Conservation (phyloP, 2,113 vertebrate species). For the Willisornis vidua region DNA sequence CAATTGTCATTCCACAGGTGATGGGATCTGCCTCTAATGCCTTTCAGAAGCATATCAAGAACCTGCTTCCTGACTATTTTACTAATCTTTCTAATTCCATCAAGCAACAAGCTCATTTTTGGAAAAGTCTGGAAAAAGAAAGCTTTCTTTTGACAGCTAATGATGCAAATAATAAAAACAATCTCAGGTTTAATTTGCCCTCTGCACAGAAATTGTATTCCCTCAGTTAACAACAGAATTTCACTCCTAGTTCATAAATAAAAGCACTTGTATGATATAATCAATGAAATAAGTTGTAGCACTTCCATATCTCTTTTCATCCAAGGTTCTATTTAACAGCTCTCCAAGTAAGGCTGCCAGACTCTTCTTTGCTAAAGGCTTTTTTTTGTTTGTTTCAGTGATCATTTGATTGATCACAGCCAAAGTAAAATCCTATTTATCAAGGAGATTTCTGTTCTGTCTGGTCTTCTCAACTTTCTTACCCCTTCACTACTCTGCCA, state of each 20-base stretch:
- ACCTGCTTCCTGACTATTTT: neutral
- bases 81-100: neutral
- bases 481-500: neutral
- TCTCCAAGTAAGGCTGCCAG: neutral
- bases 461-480: neutral
- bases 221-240: neutral
- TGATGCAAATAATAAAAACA: slow-evolving; percentile 4
- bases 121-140: neutral
- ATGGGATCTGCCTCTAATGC: neutral
- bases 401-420: neutral
- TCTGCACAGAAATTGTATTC: neutral
- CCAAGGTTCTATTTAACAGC: neutral
- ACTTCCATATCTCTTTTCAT: neutral
- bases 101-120: neutral
- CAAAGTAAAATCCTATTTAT: neutral
- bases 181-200: neutral
- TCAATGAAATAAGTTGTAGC: neutral
- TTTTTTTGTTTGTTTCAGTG: neutral
- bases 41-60: neutral
- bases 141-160: neutral
- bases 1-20: slow-evolving; percentile 31
- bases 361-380: neutral
- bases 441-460: neutral
- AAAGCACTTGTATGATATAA: neutral
- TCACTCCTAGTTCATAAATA: neutral